Evolutionary conservation across 2,113 vertebrate genomes (phyloP).

Genomic region (Theristicus caerulescens): DNA sequence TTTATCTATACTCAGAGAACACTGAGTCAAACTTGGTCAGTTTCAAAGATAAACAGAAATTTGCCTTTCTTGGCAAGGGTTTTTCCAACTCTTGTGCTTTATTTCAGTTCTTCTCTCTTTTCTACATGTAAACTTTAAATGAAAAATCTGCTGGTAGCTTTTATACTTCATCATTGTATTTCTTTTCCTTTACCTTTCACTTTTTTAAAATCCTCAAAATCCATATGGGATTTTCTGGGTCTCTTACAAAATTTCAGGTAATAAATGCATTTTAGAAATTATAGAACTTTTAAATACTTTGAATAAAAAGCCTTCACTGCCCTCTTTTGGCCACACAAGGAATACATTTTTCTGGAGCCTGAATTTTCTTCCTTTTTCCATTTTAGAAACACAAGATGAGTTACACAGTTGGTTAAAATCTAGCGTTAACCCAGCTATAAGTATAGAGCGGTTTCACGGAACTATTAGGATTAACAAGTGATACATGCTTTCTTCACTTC

Average conservation of each 20-base stretch:
- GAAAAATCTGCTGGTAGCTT: neutral
- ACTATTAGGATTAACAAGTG: neutral
- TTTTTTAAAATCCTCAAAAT: neutral
- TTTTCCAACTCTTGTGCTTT: neutral
- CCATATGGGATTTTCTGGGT: neutral
- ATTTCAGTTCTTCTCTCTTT: neutral
- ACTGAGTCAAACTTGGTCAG: neutral
- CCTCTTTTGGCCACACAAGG: slow-evolving; percentile 42
- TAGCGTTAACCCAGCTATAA: neutral
- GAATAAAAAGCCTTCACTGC: slow-evolving; percentile 33
- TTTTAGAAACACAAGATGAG: neutral
- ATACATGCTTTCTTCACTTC: neutral
- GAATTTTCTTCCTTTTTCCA: neutral
- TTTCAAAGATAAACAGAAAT: neutral
- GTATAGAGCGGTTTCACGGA: neutral
- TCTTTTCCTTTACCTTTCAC: neutral
- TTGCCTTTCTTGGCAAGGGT: neutral
- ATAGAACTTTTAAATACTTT: neutral
- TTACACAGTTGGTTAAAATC: neutral
- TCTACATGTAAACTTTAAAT: neutral
- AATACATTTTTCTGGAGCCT: neutral
- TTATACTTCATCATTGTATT: neutral
- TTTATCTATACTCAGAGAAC: neutral
- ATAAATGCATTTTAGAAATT: neutral
- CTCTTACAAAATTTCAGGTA: neutral